These are phyloP conservation scores for Drosophila emarginata DNA, from an alignment of 2,888 invertebrate genomes.

Conservation along the genomic window DNA sequence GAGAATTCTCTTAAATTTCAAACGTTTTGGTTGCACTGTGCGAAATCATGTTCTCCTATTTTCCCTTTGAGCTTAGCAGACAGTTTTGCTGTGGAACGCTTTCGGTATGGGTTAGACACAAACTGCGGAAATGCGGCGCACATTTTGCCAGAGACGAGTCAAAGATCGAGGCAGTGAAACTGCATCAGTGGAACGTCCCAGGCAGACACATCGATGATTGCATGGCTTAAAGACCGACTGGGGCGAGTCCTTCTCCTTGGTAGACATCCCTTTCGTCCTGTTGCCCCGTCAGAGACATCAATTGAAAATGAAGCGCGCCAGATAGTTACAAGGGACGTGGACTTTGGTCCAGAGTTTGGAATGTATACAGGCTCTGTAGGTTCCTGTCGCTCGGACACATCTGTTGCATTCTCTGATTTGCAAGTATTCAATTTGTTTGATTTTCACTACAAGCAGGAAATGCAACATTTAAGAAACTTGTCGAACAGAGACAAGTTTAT, in stretches of 20 bases:
- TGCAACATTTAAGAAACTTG: background rate
- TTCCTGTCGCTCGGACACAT: constrained; percentile 22
- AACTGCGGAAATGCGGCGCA: constrained; percentile 50
- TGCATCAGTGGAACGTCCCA: constrained; percentile 31
- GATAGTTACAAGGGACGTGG: constrained; percentile 33
- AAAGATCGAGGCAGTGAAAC: constrained; percentile 43
- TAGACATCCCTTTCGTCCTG: background rate
- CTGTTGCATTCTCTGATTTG: constrained; percentile 33
- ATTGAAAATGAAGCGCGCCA: constrained; percentile 60
- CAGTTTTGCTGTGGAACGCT: constrained; percentile 1
- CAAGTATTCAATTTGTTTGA: constrained; percentile 36
- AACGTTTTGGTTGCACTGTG: background rate
- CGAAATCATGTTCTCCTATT: background rate
- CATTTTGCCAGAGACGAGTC: constrained; percentile 37
- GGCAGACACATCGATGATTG: constrained; percentile 66
- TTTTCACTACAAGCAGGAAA: background rate
- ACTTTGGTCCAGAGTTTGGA: background rate
- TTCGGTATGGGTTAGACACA: background rate
- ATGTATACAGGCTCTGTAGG: constrained; percentile 12
- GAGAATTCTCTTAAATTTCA: no score
- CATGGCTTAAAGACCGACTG: constrained; percentile 54
- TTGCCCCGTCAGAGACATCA: constrained; percentile 50
- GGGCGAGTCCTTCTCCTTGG: constrained; percentile 6
- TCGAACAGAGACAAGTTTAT: no score
- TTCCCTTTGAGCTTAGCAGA: constrained; percentile 22